Evolutionary conservation across 2,888 invertebrate genomes (phyloP).

Genomic region (Lutraria lutraria): DNA sequence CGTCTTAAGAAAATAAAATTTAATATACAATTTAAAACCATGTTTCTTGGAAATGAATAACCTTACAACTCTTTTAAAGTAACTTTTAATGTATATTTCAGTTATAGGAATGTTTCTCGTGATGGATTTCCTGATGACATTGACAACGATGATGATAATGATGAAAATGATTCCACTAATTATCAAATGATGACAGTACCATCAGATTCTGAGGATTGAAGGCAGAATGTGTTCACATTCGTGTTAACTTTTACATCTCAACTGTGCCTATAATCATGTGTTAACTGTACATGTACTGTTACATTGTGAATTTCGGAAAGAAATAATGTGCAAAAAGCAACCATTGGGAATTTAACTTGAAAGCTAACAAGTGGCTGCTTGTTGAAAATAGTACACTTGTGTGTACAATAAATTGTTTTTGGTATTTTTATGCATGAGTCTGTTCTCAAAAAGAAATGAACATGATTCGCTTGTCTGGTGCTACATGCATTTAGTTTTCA

Average conservation of each 20-base stretch:
- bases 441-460: too few relatives aligned
- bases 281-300: background rate
- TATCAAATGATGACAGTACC: conserved; percentile 13
- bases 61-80: background rate
- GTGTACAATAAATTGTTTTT: too few relatives aligned
- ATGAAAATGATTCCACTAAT: conserved; percentile 26
- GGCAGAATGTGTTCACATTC: background rate
- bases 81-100: conserved; percentile 16
- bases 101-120: conserved; percentile 31
- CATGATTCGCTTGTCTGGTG: too few relatives aligned
- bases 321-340: too few relatives aligned
- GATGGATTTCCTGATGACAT: conserved; percentile 30
- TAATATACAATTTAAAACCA: too few relatives aligned
- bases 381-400: too few relatives aligned
- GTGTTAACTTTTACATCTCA: background rate
- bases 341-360: too few relatives aligned
- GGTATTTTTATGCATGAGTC: too few relatives aligned
- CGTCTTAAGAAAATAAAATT: too few relatives aligned
- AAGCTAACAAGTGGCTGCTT: too few relatives aligned
- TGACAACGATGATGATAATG: conserved; percentile 49
- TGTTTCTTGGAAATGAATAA: too few relatives aligned
- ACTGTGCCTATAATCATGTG: background rate
- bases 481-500: too few relatives aligned
- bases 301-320: background rate
- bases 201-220: conserved; percentile 44